Percentiles rank a stretch among this genome's conserved stretches.
phyloP scores from a whole-genome alignment of 30 jellyfish, hydroid and myxozoan species.

The Turritopsis dohrnii region DNA sequence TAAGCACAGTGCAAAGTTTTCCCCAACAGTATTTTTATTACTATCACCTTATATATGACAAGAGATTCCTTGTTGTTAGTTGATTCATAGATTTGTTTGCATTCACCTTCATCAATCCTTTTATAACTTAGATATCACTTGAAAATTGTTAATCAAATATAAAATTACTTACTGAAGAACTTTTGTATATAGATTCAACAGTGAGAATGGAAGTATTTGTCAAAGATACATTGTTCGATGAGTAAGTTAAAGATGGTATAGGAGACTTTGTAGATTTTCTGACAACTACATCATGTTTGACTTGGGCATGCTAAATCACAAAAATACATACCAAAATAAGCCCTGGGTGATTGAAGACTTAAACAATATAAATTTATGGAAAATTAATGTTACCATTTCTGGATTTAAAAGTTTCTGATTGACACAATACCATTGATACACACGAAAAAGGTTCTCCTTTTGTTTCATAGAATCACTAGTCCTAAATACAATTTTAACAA shows the following conservation, averaged over 20 bases:
- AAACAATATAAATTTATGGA: background rate
- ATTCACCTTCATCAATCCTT: no score
- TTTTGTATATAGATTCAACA: background rate
- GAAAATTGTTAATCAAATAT: no score
- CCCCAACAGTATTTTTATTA: no score
- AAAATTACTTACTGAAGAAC: background rate
- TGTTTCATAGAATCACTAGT: slow-evolving; percentile 30
- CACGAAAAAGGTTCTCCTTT: slow-evolving; percentile 47
- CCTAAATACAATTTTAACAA: background rate
- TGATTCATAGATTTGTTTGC: no score
- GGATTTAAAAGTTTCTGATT: slow-evolving; percentile 39
- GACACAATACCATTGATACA: slow-evolving; percentile 56
- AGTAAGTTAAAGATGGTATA: background rate
- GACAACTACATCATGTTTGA: background rate
- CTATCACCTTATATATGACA: no score
- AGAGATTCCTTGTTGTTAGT: no score
- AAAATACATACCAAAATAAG: background rate
- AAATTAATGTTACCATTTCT: slow-evolving; percentile 26
- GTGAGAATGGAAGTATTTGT: background rate
- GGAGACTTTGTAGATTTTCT: background rate
- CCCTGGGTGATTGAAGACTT: background rate
- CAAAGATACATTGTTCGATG: background rate
- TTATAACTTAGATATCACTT: no score
- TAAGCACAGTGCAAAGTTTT: no score
- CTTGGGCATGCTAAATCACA: background rate